Conservation (phyloP, 2,797 vertebrate species). For the Saxicola maurus region DNA sequence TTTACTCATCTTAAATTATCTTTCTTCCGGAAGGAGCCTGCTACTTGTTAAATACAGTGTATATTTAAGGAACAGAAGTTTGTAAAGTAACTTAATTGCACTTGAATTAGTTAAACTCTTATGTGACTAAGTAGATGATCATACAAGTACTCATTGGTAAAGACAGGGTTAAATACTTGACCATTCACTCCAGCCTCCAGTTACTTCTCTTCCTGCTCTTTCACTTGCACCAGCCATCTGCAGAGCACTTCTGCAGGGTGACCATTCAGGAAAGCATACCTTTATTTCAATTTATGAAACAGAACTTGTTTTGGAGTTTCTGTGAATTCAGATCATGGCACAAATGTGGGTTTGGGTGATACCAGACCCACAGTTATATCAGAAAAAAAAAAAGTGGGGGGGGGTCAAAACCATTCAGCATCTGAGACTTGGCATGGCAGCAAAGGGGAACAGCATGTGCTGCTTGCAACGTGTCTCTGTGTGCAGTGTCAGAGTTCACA, state of each 20-base stretch:
- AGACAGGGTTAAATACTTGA: background rate
- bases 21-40: background rate
- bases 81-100: background rate
- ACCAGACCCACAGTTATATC: background rate
- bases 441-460: background rate
- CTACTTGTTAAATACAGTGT: background rate
- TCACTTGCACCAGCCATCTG: background rate
- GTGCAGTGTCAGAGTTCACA: background rate
- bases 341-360: background rate
- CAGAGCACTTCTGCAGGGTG: background rate
- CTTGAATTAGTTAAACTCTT: no score
- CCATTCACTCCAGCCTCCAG: background rate
- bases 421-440: background rate
- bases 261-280: background rate
- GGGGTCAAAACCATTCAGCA: background rate
- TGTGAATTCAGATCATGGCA: background rate
- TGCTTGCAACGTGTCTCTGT: background rate
- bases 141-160: background rate
- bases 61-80: background rate
- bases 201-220: background rate
- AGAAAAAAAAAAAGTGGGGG: background rate
- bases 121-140: background rate
- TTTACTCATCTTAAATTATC: background rate
- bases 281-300: background rate
- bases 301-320: background rate